These are phyloP conservation scores for Halcyon senegalensis DNA, from an alignment of 2,113 vertebrate genomes.

Conservation along the genomic window DNA sequence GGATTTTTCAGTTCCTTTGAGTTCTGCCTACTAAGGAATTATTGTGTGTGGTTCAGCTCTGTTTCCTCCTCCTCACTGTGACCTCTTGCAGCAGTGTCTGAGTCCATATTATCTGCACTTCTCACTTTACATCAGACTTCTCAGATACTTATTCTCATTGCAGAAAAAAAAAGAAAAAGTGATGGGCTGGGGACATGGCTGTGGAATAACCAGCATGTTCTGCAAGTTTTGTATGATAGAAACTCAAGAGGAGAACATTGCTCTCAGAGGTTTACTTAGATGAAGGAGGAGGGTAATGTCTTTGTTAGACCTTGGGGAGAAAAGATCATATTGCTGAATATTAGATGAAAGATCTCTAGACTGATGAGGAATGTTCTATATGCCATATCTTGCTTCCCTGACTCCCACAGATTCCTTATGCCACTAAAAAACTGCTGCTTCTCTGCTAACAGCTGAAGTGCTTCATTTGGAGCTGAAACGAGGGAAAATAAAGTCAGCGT, in stretches of 20 bases:
- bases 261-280: background rate
- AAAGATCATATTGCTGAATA: background rate
- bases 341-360: background rate
- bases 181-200: background rate
- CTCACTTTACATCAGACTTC: background rate
- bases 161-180: background rate
- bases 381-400: background rate
- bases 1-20: background rate
- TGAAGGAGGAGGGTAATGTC: background rate
- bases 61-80: conserved; percentile 13
- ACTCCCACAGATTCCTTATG: conserved; percentile 15
- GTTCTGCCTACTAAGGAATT: background rate
- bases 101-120: background rate
- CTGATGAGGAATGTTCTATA: background rate
- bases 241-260: background rate
- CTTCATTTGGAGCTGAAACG: conserved; percentile 13
- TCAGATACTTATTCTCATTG: background rate
- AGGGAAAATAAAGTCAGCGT: background rate
- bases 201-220: background rate
- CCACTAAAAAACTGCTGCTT: background rate
- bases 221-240: background rate
- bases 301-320: background rate
- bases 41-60: background rate
- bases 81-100: background rate
- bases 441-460: background rate